A percentile compares a stretch with the other conserved stretches of the same genome.
These are phyloP conservation scores for Baronia brevicornis DNA, from an alignment of 2,888 invertebrate genomes.

Conservation along the genomic window DNA sequence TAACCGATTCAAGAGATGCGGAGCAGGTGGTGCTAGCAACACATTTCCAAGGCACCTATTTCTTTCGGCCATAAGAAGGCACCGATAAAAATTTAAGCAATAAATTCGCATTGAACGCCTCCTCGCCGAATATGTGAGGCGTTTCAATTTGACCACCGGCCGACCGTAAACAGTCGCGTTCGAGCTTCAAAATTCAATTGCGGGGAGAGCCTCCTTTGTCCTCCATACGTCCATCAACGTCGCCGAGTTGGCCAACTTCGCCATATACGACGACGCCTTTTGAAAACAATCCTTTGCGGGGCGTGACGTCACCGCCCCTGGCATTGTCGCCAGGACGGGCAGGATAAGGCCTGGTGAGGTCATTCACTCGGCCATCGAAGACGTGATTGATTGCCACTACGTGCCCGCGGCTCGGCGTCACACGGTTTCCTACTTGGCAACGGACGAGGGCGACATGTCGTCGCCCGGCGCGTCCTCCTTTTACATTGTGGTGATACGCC, in stretches of 20 bases:
- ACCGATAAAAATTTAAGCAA: too few species aligned
- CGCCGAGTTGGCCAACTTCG: constrained; percentile 17
- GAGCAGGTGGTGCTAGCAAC: too few species aligned
- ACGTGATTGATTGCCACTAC: constrained; percentile 46
- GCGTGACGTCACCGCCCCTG: constrained; percentile 32
- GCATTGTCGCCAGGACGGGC: constrained; percentile 22
- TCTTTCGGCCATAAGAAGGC: too few species aligned
- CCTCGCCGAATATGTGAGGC: constrained; percentile 5
- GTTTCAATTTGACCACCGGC: constrained; percentile 5
- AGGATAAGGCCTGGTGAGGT: constrained; percentile 39
- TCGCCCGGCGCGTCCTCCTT: constrained; percentile 16
- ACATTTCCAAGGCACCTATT: too few species aligned
- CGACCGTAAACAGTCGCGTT: constrained; percentile 3
- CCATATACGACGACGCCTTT: constrained; percentile 24
- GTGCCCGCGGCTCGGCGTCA: constrained; percentile 26
- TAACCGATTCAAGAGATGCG: too few species aligned
- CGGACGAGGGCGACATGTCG: constrained; percentile 16
- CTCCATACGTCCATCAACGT: constrained; percentile 25
- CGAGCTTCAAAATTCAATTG: constrained; percentile 9
- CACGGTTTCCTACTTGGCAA: constrained; percentile 24
- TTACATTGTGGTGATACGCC: constrained; percentile 9
- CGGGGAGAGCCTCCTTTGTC: constrained; percentile 21
- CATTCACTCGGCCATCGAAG: constrained; percentile 51
- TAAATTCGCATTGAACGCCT: too few species aligned
- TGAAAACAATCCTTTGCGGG: constrained; percentile 28